Percentiles rank a stretch among this genome's conserved stretches.
Conservation (phyloP, 2,888 invertebrate species). For the Drosophila conformis region DNA sequence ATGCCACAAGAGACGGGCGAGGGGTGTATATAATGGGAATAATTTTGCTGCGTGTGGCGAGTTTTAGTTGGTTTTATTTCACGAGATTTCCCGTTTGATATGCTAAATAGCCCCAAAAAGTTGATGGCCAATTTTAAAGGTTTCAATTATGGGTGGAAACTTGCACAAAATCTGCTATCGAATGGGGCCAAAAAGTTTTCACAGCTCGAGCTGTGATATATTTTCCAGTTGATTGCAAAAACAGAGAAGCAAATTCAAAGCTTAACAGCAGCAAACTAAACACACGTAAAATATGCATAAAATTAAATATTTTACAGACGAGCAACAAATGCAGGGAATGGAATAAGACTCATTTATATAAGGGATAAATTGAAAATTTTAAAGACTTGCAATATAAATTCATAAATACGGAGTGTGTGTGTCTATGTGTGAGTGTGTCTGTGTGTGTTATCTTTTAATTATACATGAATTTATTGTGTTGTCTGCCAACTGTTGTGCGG, state of each 20-base stretch:
- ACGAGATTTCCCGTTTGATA: conserved; percentile 56
- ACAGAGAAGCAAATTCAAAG: conserved; percentile 32
- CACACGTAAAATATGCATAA: conserved; percentile 50
- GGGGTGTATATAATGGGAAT: conserved; percentile 32
- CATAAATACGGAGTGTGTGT: neutral
- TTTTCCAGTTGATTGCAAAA: conserved; percentile 65
- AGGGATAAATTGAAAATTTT: conserved; percentile 44
- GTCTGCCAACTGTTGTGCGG: conserved; percentile 49
- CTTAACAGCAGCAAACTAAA: conserved; percentile 55
- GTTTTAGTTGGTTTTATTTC: conserved; percentile 36
- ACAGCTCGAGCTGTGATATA: conserved; percentile 49
- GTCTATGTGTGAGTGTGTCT: neutral
- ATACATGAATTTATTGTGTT: conserved; percentile 66
- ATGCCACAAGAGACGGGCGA: too few relatives aligned
- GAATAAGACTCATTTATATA: conserved; percentile 21
- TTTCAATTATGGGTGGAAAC: conserved; percentile 67
- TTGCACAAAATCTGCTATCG: conserved; percentile 35
- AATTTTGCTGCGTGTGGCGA: conserved; percentile 39
- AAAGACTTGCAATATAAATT: conserved; percentile 35
- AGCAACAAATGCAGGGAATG: conserved; percentile 51
- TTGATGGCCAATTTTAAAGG: conserved; percentile 68
- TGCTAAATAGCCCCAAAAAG: conserved; percentile 73
- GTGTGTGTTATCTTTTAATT: conserved; percentile 79
- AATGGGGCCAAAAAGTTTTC: conserved; percentile 40
- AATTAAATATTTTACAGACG: conserved; percentile 53